Conservation (phyloP, 1,140 invertebrate species). For the Anagrus nilaparvatae region DNA sequence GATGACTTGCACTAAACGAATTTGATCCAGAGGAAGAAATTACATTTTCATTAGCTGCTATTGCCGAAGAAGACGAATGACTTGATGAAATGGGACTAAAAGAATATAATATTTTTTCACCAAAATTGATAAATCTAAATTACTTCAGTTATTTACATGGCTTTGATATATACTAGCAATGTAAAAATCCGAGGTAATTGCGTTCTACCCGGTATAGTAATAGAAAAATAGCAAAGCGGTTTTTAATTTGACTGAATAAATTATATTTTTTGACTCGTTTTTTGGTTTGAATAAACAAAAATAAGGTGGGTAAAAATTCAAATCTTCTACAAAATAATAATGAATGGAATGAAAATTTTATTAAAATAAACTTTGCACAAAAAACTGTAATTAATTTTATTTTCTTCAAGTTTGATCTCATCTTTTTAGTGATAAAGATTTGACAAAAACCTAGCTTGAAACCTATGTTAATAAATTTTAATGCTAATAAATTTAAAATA, state of each 20-base stretch:
- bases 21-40: slow-evolving; percentile 25
- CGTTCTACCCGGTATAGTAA: no score
- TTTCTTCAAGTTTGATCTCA: no score
- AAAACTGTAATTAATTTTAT: no score
- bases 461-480: no score
- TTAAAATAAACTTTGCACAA: no score
- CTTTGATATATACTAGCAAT: no score
- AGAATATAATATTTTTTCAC: slow-evolving; percentile 6
- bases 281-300: not conserved
- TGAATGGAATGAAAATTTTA: no score
- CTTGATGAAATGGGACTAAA: slow-evolving; percentile 27
- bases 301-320: no score
- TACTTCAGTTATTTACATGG: no score
- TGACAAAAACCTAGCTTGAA: not conserved
- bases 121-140: not conserved
- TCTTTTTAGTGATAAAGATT: not conserved
- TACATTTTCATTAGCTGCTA: slow-evolving; percentile 25
- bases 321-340: no score
- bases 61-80: slow-evolving; percentile 29
- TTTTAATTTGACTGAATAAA: not conserved
- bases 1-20: slow-evolving; percentile 22
- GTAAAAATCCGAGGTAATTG: no score
- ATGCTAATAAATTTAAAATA: not conserved
- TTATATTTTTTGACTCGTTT: not conserved
- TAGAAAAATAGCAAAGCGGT: not conserved